Evolutionary conservation across 2,113 vertebrate species (phyloP).

Genomic region (Lanius ludovicianus): DNA sequence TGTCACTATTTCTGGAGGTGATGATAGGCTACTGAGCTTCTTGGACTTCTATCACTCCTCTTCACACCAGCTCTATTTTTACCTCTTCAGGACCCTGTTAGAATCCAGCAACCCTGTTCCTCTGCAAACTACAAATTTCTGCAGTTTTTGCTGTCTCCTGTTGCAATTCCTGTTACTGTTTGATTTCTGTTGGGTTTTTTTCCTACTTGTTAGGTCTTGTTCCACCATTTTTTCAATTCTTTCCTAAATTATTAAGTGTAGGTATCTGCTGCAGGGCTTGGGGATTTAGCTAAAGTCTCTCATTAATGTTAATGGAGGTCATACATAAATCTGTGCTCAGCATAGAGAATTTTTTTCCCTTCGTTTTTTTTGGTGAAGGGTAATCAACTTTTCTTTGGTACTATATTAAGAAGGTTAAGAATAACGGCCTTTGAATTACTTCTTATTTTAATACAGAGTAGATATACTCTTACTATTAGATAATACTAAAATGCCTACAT

Average conservation of each 20-base stretch:
- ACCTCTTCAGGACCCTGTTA: background rate
- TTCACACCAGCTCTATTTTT: background rate
- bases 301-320: background rate
- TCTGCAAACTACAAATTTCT: background rate
- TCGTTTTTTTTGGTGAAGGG: background rate
- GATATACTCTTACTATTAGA: background rate
- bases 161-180: background rate
- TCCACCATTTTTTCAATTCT: background rate
- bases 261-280: background rate
- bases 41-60: background rate
- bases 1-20: background rate
- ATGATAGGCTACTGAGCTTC: conserved; percentile 7
- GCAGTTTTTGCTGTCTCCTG: background rate
- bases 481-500: background rate
- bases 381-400: background rate
- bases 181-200: background rate
- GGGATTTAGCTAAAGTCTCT: background rate
- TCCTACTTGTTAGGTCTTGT: background rate
- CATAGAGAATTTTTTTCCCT: background rate
- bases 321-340: background rate
- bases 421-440: background rate
- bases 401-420: background rate
- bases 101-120: background rate
- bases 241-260: background rate
- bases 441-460: background rate